phyloP scores from a whole-genome alignment of 2,113 vertebrate species.

The Xiphophorus hellerii region DNA sequence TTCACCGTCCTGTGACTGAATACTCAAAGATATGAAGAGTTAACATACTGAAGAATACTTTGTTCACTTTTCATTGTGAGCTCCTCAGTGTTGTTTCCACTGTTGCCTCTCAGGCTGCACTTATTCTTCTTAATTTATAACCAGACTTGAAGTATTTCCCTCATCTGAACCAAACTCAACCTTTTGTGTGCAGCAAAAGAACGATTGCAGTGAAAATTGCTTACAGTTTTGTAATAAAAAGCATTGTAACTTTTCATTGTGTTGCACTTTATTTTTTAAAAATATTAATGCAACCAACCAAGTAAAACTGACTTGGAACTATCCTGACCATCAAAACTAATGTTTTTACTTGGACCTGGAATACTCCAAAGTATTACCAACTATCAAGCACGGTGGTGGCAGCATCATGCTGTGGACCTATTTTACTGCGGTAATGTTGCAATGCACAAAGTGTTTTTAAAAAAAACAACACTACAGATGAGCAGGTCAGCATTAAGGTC shows the following conservation, averaged over 20 bases:
- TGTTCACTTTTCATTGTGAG: neutral
- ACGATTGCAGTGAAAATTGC: conserved; percentile 13
- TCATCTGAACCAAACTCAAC: conserved; percentile 17
- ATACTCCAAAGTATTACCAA: neutral
- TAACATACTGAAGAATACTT: neutral
- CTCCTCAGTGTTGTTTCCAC: conserved; percentile 11
- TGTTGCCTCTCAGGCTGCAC: conserved; percentile 10
- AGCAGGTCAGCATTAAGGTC: no score
- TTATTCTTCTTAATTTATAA: conserved; percentile 20
- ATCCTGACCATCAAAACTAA: neutral
- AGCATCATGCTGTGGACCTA: neutral
- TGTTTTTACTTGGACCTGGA: no score
- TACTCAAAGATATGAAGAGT: conserved; percentile 4
- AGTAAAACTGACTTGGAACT: neutral
- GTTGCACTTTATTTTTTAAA: neutral
- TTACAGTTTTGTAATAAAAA: conserved; percentile 42
- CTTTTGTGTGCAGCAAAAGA: neutral
- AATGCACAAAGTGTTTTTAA: no score
- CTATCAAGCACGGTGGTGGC: neutral
- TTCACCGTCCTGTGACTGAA: neutral
- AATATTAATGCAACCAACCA: neutral
- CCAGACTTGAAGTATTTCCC: conserved; percentile 30
- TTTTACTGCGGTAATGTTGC: neutral
- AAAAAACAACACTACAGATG: no score
- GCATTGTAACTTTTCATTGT: neutral